These are phyloP conservation scores for Xyrichtys novacula DNA, from an alignment of 2,797 vertebrate genomes.

Conservation along the genomic window DNA sequence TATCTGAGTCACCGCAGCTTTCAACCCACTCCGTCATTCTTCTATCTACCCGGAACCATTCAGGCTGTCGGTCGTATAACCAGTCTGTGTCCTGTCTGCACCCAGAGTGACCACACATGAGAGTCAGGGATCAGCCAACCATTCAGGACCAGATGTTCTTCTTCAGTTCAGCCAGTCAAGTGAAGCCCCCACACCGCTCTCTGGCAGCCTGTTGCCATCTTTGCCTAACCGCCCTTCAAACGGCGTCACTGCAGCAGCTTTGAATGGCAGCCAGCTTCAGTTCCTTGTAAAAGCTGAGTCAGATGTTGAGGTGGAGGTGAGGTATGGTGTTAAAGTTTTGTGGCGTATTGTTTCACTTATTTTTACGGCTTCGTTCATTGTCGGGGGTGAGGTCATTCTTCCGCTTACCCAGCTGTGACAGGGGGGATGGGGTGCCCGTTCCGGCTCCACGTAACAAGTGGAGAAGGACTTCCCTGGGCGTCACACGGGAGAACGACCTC, in stretches of 20 bases:
- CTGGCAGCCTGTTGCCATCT: constrained; percentile 30
- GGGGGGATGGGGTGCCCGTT: constrained; percentile 85
- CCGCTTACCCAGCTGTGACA: constrained; percentile 84
- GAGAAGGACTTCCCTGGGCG: constrained; percentile 86
- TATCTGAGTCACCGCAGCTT: constrained; percentile 61
- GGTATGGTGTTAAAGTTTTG: constrained; percentile 33
- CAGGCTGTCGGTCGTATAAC: constrained; percentile 53
- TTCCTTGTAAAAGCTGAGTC: constrained; percentile 43
- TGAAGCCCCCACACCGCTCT: constrained; percentile 46
- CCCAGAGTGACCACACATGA: constrained; percentile 69
- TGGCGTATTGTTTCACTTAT: constrained; percentile 22
- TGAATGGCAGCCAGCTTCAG: constrained; percentile 40
- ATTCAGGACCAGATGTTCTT: constrained; percentile 74
- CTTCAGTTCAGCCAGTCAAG: constrained; percentile 40
- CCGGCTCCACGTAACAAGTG: constrained; percentile 89
- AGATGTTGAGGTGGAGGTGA: constrained; percentile 33
- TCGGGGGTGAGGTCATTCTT: constrained; percentile 33
- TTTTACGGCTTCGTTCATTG: constrained; percentile 37
- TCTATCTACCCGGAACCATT: constrained; percentile 45
- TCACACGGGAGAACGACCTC: constrained; percentile 91
- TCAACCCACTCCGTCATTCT: constrained; percentile 53
- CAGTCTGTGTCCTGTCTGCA: constrained; percentile 60
- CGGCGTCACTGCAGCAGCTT: constrained; percentile 32
- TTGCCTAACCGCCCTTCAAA: constrained; percentile 48
- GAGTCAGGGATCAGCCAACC: constrained; percentile 44